Evolutionary conservation across 2,113 vertebrate genomes (phyloP).

Genomic region (Odocoileus hemionus): DNA sequence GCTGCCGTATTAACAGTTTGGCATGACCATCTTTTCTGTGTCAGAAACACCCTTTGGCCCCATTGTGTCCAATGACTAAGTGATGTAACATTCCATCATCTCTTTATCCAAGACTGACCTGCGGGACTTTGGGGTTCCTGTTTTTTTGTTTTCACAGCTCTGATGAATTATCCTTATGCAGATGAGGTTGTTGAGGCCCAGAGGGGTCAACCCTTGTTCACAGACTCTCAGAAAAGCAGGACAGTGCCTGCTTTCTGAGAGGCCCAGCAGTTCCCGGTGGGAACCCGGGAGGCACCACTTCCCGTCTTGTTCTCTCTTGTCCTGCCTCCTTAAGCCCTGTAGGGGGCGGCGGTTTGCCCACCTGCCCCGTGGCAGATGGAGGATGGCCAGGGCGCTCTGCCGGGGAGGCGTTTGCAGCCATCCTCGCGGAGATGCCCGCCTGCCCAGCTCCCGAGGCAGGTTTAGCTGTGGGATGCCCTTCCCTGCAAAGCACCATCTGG

Average conservation of each 20-base stretch:
- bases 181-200: not conserved
- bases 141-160: not conserved
- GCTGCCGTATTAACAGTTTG: not conserved
- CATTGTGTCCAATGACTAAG: not conserved
- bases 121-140: not conserved
- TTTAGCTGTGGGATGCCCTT: slow-evolving; percentile 50
- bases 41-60: not conserved
- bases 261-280: too few relatives aligned
- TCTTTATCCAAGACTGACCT: not conserved
- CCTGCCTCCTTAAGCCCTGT: not conserved
- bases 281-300: not conserved
- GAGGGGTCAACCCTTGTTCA: not conserved
- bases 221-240: not conserved
- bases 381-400: not conserved
- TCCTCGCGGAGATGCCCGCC: not conserved
- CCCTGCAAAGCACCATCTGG: slow-evolving; percentile 60
- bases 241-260: not conserved
- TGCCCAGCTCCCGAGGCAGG: slow-evolving; percentile 18
- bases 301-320: not conserved
- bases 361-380: not conserved
- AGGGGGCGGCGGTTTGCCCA: not conserved
- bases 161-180: not conserved
- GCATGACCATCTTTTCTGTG: not conserved
- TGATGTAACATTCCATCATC: not conserved
- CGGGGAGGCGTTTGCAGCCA: slow-evolving; percentile 23